Conservation (phyloP, 2,797 vertebrate species). For the Gymnoscopelus microlampas region DNA sequence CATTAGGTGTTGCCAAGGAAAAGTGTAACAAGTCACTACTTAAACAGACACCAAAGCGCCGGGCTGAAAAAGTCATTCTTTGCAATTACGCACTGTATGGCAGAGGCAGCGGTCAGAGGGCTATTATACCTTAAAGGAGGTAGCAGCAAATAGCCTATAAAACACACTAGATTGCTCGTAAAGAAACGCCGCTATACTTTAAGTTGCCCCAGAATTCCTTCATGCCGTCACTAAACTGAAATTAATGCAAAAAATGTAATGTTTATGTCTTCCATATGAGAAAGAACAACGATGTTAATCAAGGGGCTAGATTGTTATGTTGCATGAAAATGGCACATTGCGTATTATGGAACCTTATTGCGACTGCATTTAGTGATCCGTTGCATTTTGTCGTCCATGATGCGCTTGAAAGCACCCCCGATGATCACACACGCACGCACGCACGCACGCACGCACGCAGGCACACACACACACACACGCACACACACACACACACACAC, state of each 20-base stretch:
- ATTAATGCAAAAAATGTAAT: neutral
- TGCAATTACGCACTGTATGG: constrained; percentile 10
- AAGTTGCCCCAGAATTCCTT: neutral
- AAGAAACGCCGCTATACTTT: neutral
- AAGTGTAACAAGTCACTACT: constrained; percentile 10
- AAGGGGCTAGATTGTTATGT: neutral
- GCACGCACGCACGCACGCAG: neutral
- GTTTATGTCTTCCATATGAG: neutral
- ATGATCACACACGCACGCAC: neutral
- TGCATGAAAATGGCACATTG: too few species aligned
- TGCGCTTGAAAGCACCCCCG: too few species aligned
- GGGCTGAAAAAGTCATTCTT: neutral
- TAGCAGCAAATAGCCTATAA: neutral
- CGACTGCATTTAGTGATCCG: neutral
- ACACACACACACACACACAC: constrained; percentile 3
- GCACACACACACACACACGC: constrained; percentile 3
- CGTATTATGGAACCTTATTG: neutral
- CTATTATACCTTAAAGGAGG: constrained; percentile 5
- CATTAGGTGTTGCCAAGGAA: constrained; percentile 15
- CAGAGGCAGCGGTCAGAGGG: neutral
- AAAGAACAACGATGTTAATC: neutral
- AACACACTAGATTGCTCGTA: constrained; percentile 1
- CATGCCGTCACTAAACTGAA: neutral
- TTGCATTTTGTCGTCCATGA: neutral
- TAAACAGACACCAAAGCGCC: constrained; percentile 13